These are phyloP conservation scores for Ceratina australensis DNA, from an alignment of 1,140 invertebrate species.

Conservation along the genomic window DNA sequence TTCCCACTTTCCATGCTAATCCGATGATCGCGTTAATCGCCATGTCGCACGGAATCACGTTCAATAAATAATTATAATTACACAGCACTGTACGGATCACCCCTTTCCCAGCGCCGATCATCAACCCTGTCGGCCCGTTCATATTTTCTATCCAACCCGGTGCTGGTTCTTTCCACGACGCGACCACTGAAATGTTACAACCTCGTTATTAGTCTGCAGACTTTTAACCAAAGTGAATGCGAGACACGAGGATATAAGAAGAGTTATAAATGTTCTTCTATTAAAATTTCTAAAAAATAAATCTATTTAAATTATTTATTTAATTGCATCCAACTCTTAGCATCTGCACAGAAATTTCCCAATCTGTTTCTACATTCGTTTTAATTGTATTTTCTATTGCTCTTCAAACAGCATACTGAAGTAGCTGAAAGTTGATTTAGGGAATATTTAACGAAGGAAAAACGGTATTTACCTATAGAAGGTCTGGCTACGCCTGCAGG, in stretches of 20 bases:
- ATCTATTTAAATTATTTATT: no score
- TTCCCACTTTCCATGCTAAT: constrained; percentile 79
- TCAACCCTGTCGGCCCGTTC: constrained; percentile 93
- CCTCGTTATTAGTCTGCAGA: not conserved
- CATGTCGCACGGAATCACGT: constrained; percentile 86
- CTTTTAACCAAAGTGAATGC: no score
- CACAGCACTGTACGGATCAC: constrained; percentile 86
- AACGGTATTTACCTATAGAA: constrained; percentile 83
- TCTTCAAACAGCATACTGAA: not conserved
- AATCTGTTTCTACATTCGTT: no score
- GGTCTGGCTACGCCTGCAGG: constrained; percentile 87
- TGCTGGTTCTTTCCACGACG: constrained; percentile 85
- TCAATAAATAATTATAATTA: constrained; percentile 76
- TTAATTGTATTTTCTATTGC: not conserved
- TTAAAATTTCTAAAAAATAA: no score
- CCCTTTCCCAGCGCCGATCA: constrained; percentile 90
- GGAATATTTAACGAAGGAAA: not conserved
- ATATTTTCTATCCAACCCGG: constrained; percentile 96
- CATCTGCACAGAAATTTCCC: no score
- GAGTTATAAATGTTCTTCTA: no score
- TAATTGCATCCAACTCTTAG: no score
- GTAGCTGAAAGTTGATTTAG: not conserved
- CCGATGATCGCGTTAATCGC: constrained; percentile 84
- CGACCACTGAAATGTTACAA: constrained; percentile 79
- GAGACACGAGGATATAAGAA: no score